Evolutionary conservation across 2,888 invertebrate species (phyloP), one percentile per base, ranked within the genome.

Genomic region (Ichneumoninae sp.): DNA sequence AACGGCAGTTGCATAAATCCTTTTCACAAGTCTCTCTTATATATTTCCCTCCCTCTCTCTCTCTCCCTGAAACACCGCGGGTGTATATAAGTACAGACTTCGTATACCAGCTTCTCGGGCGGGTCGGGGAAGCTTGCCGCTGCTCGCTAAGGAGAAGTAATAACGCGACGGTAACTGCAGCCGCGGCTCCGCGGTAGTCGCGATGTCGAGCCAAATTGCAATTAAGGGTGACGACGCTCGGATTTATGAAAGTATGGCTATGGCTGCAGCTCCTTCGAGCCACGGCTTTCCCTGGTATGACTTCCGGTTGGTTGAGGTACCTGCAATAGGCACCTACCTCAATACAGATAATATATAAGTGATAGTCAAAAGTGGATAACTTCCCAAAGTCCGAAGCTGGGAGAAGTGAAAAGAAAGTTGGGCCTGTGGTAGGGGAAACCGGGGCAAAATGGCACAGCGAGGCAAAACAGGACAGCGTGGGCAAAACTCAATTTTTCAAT

Each of bases 141-240:
- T 7, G 33, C 71, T 52, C 80, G 74, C 81, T 81, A 81, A 84
- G 81, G 84, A 81, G 81, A 84, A 84, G 89, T 86, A 88, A 89
- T 90, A 89, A 90, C 83, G 88, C 81, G 86, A 80, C 81, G 82
- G 83, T 80, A 84, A 85, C 85, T 83, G 82, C 85, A 44, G 50
- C 47, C 40, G 74, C 57, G 74, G 82, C 83, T 74, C 79, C 78
- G 81, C 84, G 81, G 82, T 87, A 87, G 86, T 85, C 71, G 72
- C 84, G 86, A 78, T 84, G 84, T 88, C 85, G 87, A 87, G 87
- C 83, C 89, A 89, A 89, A 90, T 89, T 89, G 90, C 89, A 89
- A 90, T 91, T 90, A 90, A 89, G 88, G 82, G 85, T 88, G 89
- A 90, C 88, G 88, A 89, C 88, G 80, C 81, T 80, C 80, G 88